Evolutionary conservation across 1,140 invertebrate species (phyloP).

Genomic region (Cherax quadricarinatus): DNA sequence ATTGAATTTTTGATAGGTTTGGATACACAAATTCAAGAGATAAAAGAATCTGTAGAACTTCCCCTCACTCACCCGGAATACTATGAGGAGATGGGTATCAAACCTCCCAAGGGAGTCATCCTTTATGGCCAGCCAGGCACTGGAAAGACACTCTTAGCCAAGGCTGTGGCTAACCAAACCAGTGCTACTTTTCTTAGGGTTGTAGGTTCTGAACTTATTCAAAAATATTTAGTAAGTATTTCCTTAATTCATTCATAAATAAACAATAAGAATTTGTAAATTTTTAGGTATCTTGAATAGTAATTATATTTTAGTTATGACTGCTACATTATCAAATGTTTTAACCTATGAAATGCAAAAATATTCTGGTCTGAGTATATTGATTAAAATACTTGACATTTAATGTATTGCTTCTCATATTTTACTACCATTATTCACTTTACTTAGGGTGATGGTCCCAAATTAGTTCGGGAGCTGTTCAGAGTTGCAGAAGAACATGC

Average conservation of each 20-base stretch:
- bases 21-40: constrained; percentile 99
- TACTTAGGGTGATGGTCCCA: constrained; percentile 95
- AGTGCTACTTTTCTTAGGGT: constrained; percentile 99
- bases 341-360: too few relatives aligned
- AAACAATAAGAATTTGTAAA: not conserved
- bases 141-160: constrained; percentile 98
- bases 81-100: constrained; percentile 99
- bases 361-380: too few relatives aligned
- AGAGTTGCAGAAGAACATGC: constrained; percentile 99
- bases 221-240: constrained; percentile 93
- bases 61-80: constrained; percentile 99
- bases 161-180: constrained; percentile 99
- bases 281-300: too few relatives aligned
- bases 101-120: constrained; percentile 99
- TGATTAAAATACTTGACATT: too few relatives aligned
- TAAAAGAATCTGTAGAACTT: constrained; percentile 99
- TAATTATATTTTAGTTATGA: too few relatives aligned
- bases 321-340: too few relatives aligned
- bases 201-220: constrained; percentile 99
- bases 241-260: not conserved
- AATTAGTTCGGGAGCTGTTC: constrained; percentile 98
- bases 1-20: constrained; percentile 80
- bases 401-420: too few relatives aligned
- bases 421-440: too few relatives aligned
- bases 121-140: constrained; percentile 99